These are phyloP conservation scores for Agapornis canus DNA, from an alignment of 2,797 vertebrate genomes.

Conservation along the genomic window DNA sequence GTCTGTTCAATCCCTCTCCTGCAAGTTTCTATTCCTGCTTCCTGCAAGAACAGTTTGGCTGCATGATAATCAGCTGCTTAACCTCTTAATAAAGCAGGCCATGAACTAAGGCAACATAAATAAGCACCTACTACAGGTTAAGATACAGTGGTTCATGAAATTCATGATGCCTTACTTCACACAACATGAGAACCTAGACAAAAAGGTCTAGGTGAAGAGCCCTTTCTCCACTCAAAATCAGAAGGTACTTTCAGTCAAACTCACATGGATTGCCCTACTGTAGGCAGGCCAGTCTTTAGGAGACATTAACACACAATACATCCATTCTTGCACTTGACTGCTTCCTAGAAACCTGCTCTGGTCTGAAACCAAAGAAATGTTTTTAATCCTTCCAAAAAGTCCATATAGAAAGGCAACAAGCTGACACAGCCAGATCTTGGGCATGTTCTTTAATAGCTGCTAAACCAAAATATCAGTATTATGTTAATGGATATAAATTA, in stretches of 20 bases:
- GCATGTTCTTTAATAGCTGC: neutral
- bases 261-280: fast-evolving
- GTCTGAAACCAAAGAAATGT: neutral
- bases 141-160: neutral
- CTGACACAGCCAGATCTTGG: neutral
- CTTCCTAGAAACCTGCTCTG: neutral
- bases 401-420: neutral
- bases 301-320: neutral
- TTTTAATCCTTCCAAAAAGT: neutral
- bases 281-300: neutral
- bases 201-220: neutral
- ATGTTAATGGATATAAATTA: neutral
- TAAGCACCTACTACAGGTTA: neutral
- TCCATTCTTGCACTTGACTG: neutral
- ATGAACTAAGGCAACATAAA: neutral
- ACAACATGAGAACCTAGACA: neutral
- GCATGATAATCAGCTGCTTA: neutral
- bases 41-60: neutral
- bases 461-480: neutral
- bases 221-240: neutral
- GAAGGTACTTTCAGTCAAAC: neutral
- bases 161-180: neutral
- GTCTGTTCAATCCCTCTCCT: neutral
- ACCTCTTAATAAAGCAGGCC: neutral
- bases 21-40: neutral